Evolutionary conservation across 2,888 invertebrate genomes (phyloP).

Genomic region (Lathronympha strigana): DNA sequence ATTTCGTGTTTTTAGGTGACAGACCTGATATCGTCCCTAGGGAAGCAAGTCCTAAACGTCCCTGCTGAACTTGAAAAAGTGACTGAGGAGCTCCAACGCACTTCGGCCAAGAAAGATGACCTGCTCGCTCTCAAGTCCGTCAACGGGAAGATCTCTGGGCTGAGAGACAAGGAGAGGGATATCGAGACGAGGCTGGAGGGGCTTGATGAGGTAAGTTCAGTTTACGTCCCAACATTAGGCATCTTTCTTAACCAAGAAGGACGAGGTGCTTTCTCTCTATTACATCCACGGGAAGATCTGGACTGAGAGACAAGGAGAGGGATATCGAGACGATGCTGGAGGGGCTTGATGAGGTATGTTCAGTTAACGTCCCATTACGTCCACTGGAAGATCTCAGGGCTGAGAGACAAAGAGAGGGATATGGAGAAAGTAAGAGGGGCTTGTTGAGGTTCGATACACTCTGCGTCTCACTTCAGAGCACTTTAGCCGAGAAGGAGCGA

Average conservation of each 20-base stretch:
- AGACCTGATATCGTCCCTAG: constrained; percentile 85
- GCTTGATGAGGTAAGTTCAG: constrained; percentile 70
- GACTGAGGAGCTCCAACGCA: constrained; percentile 84
- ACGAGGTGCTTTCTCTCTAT: constrained; percentile 87
- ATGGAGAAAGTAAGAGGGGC: constrained; percentile 80
- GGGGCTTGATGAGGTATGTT: constrained; percentile 52
- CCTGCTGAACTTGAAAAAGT: constrained; percentile 86
- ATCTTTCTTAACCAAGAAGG: too few species aligned
- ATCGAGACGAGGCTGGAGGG: constrained; percentile 80
- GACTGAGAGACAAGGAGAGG: constrained; percentile 86
- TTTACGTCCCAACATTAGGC: too few species aligned
- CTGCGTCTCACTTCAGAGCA: too few species aligned
- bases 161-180: constrained; percentile 86
- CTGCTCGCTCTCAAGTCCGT: constrained; percentile 88
- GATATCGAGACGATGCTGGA: constrained; percentile 80
- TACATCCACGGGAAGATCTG: constrained; percentile 87
- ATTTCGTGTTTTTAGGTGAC: constrained; percentile 63
- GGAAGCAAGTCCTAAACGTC: constrained; percentile 87
- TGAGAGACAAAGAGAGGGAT: constrained; percentile 86
- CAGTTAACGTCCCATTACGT: too few species aligned
- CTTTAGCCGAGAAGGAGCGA: too few species aligned
- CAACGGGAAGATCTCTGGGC: constrained; percentile 85
- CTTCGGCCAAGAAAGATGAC: constrained; percentile 87
- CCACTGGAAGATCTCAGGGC: constrained; percentile 85
- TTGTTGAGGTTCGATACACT: constrained; percentile 49